Evolutionary conservation across 2,888 invertebrate species (phyloP).

Genomic region (Conomelus anceps): DNA sequence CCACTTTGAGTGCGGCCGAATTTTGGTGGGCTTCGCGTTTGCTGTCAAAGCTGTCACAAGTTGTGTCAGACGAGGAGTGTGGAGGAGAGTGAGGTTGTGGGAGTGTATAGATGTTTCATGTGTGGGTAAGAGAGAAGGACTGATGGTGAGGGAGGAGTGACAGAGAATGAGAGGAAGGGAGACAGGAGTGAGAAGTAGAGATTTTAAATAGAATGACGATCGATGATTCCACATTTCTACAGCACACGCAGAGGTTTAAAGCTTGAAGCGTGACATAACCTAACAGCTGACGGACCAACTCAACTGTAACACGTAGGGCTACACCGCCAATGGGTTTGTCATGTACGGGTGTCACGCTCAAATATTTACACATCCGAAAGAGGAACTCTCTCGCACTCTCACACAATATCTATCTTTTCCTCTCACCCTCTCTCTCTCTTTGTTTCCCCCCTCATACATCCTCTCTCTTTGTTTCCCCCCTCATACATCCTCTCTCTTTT

Average conservation of each 20-base stretch:
- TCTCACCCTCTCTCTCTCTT: not conserved
- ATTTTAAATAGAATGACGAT: not conserved
- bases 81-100: not conserved
- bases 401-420: not conserved
- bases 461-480: not conserved
- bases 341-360: not conserved
- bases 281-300: not conserved
- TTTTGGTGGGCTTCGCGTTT: not conserved
- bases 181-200: not conserved
- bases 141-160: no score
- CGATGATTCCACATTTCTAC: no score
- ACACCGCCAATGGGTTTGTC: not conserved
- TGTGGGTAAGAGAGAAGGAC: no score
- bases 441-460: not conserved
- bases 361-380: not conserved
- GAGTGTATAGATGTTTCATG: not conserved
- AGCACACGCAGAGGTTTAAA: not conserved
- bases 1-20: not conserved
- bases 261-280: not conserved
- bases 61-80: not conserved
- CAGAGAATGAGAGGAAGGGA: not conserved
- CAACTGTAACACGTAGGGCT: not conserved
- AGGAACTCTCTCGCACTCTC: not conserved
- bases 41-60: not conserved
- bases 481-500: slow-evolving; percentile 4